A percentile compares a stretch with the other conserved stretches of the same genome.
These are phyloP conservation scores for Plecturocebus donacophilus DNA, from an alignment of 2,113 vertebrate species.

Conservation along the genomic window DNA sequence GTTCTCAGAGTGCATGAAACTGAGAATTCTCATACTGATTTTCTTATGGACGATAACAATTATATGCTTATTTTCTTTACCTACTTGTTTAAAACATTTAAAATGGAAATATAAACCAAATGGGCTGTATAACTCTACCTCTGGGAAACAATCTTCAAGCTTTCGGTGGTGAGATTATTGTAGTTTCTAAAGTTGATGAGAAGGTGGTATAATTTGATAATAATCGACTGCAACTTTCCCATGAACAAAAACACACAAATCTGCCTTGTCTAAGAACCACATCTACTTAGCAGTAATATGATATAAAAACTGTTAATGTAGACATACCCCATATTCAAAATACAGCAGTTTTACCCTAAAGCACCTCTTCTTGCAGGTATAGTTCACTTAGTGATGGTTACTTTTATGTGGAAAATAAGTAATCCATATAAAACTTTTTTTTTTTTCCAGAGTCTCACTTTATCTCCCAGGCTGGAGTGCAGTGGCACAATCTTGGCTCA, in stretches of 20 bases:
- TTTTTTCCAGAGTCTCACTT: no score
- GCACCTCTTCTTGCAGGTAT: neutral
- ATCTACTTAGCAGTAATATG: neutral
- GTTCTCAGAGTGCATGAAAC: neutral
- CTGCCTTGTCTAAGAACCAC: neutral
- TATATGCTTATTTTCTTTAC: slow-evolving; percentile 20
- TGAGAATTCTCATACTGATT: slow-evolving; percentile 20
- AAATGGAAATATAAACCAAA: slow-evolving; percentile 26
- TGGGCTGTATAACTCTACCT: neutral
- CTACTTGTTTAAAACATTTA: neutral
- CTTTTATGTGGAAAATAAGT: neutral
- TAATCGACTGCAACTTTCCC: neutral
- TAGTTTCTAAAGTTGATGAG: neutral
- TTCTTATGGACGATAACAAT: neutral
- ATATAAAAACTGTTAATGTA: slow-evolving; percentile 2
- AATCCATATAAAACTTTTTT: neutral
- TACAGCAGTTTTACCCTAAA: neutral
- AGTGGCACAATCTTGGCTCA: no score
- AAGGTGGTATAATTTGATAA: neutral
- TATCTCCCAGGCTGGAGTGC: no score
- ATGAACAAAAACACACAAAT: neutral
- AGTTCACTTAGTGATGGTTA: neutral
- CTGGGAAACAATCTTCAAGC: slow-evolving; percentile 15
- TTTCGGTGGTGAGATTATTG: neutral
- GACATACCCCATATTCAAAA: neutral